Conservation (phyloP, 2,888 invertebrate genomes). For the Lepas anatifera region DNA sequence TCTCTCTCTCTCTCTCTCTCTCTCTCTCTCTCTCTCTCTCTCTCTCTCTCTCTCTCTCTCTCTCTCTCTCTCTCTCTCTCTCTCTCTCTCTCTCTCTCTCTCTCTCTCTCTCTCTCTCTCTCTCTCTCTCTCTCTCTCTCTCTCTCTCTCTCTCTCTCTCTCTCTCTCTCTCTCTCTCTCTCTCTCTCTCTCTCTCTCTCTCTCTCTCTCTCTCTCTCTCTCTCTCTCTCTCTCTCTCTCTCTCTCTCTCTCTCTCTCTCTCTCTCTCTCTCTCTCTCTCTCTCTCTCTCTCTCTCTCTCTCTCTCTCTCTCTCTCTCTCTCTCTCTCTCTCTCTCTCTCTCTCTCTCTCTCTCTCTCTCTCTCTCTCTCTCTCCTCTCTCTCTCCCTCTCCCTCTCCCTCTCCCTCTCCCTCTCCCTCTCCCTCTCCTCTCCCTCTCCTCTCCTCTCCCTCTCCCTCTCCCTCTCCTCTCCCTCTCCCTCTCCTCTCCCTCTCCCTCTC, state of each 20-base stretch:
- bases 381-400: slow-evolving; percentile 1
- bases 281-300: neutral
- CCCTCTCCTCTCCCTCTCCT: neutral
- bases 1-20: too few species aligned
- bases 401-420: neutral
- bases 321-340: neutral
- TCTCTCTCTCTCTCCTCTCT: neutral
- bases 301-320: neutral
- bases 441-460: neutral
- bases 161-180: neutral
- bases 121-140: too few species aligned
- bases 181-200: neutral
- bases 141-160: neutral
- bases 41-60: too few species aligned
- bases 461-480: neutral
- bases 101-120: too few species aligned
- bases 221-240: neutral
- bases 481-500: neutral
- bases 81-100: too few species aligned
- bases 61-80: too few species aligned
- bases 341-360: neutral
- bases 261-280: neutral
- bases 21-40: too few species aligned
- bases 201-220: neutral
- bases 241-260: neutral